Evolutionary conservation across 2,797 vertebrate genomes (phyloP), one percentile per base, ranked within the genome.

Genomic region (Sardinella longiceps): DNA sequence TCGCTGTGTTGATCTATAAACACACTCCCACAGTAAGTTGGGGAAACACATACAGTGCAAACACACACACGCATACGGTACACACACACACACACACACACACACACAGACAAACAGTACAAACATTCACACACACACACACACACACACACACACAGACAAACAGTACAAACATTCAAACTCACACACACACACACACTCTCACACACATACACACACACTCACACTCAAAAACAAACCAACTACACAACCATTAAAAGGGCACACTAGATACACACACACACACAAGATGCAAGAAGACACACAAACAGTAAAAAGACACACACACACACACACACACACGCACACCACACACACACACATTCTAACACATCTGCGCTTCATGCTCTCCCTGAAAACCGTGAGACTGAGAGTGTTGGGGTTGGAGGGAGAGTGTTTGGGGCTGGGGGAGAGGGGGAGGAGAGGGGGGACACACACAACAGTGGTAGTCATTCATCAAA

Each of bases 1-100:
- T 77, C 18, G 9, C 33, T 43, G 15, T 77, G 70, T 43, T 77
- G 70, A 77, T 77, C 70, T 77, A 77, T 77, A 77, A 77, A 77
- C 33, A 77, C 6, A 74, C 30, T 39, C 66, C 66, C 33, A 18
- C 66, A 20, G 66, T 14, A 1, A 18, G 30, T 14, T 30, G 28
- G 37, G 9, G 70, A 77, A 77, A 43, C 0, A 18, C 30, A 33
- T 30, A 18, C 63, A 66, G 1, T 1, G 33, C 12, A 37, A 14
- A 37, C 30, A 39, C 66, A 74, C 30, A 2, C 30, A 70, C 5
- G 5, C 30, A 70, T 3, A 37, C 15, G 39, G 39, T 10, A 66
- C 7, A 66, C 60, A 66, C 9, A 30, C 60, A 30, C 11, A 33
- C 12, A n/a, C 11, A 70, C 28, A 70, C 28, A 30, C 11, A 70